phyloP scores from a whole-genome alignment of 1,140 invertebrate genomes.

The Liolophura sinensis region DNA sequence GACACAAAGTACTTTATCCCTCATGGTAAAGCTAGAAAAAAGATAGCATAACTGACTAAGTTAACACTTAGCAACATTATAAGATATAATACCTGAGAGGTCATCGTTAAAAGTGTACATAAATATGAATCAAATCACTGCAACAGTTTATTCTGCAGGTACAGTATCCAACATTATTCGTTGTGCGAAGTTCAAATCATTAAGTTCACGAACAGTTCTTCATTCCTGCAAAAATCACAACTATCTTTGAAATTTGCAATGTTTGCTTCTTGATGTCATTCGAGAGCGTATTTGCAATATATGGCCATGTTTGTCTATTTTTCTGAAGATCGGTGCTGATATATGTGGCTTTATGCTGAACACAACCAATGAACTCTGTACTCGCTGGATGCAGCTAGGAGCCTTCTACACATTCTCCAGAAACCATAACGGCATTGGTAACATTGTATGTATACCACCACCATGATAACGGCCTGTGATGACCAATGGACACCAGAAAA shows the following conservation, averaged over 20 bases:
- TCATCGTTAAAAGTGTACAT: neutral
- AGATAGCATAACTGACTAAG: too few relatives aligned
- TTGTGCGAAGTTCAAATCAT: neutral
- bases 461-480: too few relatives aligned
- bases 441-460: slow-evolving; percentile 1
- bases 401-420: slow-evolving; percentile 40
- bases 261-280: neutral
- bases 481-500: too few relatives aligned
- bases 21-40: neutral
- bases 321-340: slow-evolving; percentile 5
- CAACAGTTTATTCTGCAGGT: neutral
- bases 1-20: neutral
- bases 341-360: neutral
- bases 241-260: neutral
- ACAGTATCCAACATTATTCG: neutral
- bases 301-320: neutral
- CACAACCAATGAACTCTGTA: neutral
- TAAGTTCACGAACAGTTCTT: neutral
- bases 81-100: neutral
- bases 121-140: neutral
- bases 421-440: slow-evolving; percentile 6
- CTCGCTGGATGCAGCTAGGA: slow-evolving; percentile 5
- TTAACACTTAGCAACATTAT: too few relatives aligned
- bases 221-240: neutral
- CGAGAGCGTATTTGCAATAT: neutral